Percentiles rank a stretch among this genome's conserved stretches.
phyloP scores from a whole-genome alignment of 2,888 invertebrate genomes.

The Amblyjoppa fuscipennis region DNA sequence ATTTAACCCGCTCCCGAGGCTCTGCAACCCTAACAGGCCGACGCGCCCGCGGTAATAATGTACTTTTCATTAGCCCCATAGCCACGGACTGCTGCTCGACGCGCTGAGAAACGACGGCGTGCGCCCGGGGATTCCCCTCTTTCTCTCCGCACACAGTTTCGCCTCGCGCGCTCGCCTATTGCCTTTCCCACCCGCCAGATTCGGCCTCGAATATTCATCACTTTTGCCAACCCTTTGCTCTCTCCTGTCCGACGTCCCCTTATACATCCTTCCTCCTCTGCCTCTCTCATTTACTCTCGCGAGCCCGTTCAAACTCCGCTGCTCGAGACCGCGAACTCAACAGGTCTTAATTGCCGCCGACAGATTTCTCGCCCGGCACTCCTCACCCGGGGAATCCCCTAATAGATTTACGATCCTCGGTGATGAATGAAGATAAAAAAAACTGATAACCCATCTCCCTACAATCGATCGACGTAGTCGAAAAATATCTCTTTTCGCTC shows the following conservation, averaged over 20 bases:
- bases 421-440: neutral
- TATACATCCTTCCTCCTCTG: constrained; percentile 63
- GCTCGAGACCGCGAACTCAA: constrained; percentile 67
- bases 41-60: constrained; percentile 78
- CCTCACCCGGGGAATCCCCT: neutral
- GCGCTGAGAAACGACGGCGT: constrained; percentile 41
- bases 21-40: constrained; percentile 68
- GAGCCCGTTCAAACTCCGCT: neutral
- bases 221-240: constrained; percentile 78
- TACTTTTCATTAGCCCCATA: constrained; percentile 83
- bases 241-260: constrained; percentile 70
- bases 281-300: constrained; percentile 26
- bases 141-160: constrained; percentile 9
- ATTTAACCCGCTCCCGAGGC: constrained; percentile 78
- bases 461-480: neutral
- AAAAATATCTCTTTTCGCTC: neutral
- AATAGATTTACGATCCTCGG: constrained; percentile 31
- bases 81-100: constrained; percentile 72
- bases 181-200: constrained; percentile 71
- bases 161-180: constrained; percentile 25
- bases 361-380: constrained; percentile 46
- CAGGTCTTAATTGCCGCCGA: constrained; percentile 82
- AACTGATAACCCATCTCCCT: neutral
- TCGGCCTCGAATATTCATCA: constrained; percentile 83
- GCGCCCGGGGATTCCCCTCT: constrained; percentile 18